phyloP scores from a whole-genome alignment of 2,113 vertebrate genomes.

The Dolichotis patagonum region DNA sequence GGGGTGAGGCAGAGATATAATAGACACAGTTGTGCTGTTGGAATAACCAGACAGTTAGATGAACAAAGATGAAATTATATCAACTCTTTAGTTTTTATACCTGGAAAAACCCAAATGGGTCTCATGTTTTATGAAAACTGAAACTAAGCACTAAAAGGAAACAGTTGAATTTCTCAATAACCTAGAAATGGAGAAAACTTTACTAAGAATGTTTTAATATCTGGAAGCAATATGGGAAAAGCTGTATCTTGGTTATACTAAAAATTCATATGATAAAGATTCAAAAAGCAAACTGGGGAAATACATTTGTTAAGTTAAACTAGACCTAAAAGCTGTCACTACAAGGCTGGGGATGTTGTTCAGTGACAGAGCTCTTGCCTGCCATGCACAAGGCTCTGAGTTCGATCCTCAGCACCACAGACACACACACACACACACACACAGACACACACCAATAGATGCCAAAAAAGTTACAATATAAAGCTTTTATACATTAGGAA shows the following conservation, averaged over 20 bases:
- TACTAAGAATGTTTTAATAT: background rate
- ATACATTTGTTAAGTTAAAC: background rate
- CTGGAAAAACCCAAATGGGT: background rate
- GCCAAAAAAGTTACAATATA: background rate
- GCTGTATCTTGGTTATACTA: background rate
- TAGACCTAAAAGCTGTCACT: background rate
- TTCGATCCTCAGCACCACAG: background rate
- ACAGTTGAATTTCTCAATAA: background rate
- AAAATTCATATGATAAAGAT: background rate
- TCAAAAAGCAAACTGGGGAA: background rate
- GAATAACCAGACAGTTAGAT: background rate
- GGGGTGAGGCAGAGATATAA: background rate
- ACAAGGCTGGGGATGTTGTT: background rate
- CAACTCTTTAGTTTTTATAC: background rate
- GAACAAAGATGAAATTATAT: background rate
- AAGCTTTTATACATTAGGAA: background rate
- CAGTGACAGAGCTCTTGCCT: background rate
- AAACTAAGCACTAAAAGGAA: background rate
- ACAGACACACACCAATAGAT: too few species aligned
- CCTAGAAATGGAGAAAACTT: background rate
- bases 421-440: background rate
- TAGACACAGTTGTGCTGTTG: background rate
- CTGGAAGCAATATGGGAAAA: background rate
- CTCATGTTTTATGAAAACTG: background rate
- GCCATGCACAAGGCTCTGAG: background rate